Evolutionary conservation across 2,888 invertebrate genomes (phyloP).

Genomic region (Unio pictorum): DNA sequence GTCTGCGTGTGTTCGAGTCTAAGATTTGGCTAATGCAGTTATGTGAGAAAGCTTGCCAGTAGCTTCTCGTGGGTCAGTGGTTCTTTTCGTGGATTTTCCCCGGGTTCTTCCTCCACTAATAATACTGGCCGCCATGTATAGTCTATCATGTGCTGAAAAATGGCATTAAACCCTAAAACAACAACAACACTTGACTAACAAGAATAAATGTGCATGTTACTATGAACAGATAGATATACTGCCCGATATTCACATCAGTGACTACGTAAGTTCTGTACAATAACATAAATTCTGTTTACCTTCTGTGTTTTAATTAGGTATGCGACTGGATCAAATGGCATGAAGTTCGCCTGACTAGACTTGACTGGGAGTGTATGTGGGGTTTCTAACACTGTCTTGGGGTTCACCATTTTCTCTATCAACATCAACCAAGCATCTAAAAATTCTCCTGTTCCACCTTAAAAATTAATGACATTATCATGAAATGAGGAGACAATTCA

Average conservation of each 20-base stretch:
- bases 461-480: slow-evolving; percentile 4
- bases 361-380: slow-evolving; percentile 81
- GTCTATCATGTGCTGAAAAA: no score
- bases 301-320: slow-evolving; percentile 84
- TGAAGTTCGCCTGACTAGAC: slow-evolving; percentile 70
- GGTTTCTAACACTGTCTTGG: slow-evolving; percentile 84
- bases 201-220: not conserved
- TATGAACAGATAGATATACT: not conserved
- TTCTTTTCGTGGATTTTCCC: no score
- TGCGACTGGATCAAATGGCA: slow-evolving; percentile 77
- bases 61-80: no score
- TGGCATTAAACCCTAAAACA: no score
- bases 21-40: no score
- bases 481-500: no score
- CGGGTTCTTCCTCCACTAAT: no score
- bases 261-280: not conserved
- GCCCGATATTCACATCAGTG: not conserved
- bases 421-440: slow-evolving; percentile 87
- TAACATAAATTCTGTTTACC: slow-evolving; percentile 65
- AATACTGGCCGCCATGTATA: no score
- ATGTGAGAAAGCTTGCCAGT: no score
- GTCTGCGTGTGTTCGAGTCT: no score
- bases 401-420: slow-evolving; percentile 88
- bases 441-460: slow-evolving; percentile 84
- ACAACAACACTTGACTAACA: not conserved